phyloP scores from a whole-genome alignment of 2,113 vertebrate genomes.

The Diadophis punctatus region DNA sequence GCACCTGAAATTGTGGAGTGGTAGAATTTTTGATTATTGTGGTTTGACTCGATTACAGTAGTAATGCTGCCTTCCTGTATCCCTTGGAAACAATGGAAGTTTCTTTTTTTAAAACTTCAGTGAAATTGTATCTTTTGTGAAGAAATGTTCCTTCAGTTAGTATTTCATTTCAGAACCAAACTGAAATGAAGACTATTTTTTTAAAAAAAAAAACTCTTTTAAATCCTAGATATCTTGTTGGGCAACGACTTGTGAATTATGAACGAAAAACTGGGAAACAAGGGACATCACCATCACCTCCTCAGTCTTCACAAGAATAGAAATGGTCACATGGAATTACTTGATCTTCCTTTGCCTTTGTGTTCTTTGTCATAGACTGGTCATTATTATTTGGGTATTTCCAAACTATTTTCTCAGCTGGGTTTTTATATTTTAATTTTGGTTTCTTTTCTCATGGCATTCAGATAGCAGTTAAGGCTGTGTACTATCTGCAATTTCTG shows the following conservation, averaged over 20 bases:
- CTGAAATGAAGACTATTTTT: not conserved
- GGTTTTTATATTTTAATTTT: constrained; percentile 62
- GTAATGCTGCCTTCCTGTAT: not conserved
- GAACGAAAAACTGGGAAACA: constrained; percentile 89
- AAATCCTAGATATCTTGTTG: constrained; percentile 89
- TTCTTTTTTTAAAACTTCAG: not conserved
- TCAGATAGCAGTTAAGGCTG: constrained; percentile 66
- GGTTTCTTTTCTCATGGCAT: constrained; percentile 64
- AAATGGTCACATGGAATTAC: constrained; percentile 58
- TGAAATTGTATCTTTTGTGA: not conserved
- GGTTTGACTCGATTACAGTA: not conserved
- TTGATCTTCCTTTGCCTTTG: constrained; percentile 67
- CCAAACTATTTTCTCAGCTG: constrained; percentile 67
- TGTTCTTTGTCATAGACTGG: constrained; percentile 70
- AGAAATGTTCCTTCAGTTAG: not conserved
- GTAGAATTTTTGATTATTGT: not conserved
- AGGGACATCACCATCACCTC: constrained; percentile 71
- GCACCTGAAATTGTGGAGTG: not conserved
- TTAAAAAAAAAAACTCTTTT: constrained; percentile 15
- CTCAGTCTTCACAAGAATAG: constrained; percentile 84
- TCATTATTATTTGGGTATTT: constrained; percentile 61
- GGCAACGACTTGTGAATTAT: constrained; percentile 97
- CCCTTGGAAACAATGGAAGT: not conserved
- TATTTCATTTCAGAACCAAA: not conserved
- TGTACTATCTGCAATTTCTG: constrained; percentile 63